Conservation (phyloP, 35 echinoderm and acorn worm genomes). For the Apostichopus japonicus region DNA sequence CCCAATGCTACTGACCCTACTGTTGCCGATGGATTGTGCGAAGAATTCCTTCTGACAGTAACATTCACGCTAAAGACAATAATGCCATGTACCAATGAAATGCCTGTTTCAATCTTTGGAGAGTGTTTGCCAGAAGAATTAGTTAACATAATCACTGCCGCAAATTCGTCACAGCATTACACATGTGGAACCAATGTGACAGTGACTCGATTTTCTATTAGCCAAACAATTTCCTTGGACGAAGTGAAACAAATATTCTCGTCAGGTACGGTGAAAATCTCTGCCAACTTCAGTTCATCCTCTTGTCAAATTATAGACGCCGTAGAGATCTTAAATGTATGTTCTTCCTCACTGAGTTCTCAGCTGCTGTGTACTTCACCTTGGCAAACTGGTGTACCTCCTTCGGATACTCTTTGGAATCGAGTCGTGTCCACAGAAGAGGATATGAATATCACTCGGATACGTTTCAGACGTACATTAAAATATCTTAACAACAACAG, state of each 20-base stretch:
- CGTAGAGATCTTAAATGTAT: neutral
- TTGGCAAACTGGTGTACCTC: no score
- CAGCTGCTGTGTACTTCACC: no score
- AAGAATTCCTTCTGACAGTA: neutral
- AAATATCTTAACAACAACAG: neutral
- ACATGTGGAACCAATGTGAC: constrained; percentile 9
- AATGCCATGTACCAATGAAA: neutral
- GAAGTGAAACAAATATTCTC: neutral
- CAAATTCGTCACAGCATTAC: neutral
- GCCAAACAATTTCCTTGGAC: neutral
- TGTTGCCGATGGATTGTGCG: neutral
- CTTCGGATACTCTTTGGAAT: no score
- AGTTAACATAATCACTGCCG: neutral
- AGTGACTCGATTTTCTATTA: neutral
- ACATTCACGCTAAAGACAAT: constrained; percentile 5
- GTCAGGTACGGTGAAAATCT: neutral
- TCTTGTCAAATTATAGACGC: neutral
- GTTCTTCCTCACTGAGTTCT: neutral
- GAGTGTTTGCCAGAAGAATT: constrained; percentile 1
- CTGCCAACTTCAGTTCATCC: neutral
- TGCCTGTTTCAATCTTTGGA: neutral
- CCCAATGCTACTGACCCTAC: neutral
- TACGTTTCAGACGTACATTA: neutral
- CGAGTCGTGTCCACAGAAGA: no score
- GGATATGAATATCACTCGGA: neutral